Base-by-base conservation (phyloP, 2,888 invertebrate genomes). In the Diplolepis rosae region DNA sequence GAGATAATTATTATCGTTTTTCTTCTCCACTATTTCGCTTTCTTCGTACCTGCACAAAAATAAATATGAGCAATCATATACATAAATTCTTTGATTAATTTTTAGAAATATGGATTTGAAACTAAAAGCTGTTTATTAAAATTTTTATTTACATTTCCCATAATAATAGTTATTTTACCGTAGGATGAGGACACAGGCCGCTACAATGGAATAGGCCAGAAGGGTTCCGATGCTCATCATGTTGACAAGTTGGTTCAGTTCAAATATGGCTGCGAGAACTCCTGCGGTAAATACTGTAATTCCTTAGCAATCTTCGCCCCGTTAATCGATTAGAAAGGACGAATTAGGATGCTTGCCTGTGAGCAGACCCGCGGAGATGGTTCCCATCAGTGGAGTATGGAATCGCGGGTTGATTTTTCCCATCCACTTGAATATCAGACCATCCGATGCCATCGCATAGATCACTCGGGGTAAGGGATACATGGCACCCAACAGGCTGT, bases 191-290 rank as follows among this genome's bases (percentile, higher is more conserved):
- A 97, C 95, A 80, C 95, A 95, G 3, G 95, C 93, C 0, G 96
- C 95, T 1, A 98, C 97, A 87, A 97, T 95, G 0, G 96, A 95
- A 88, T 97, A 97, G 0, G 96, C 96, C 69, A 95, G 89, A 22
- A 96, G 89, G 0, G 96, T 96, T 5, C 95, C 96, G 82, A 98
- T 96, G 0, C 96, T 96, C 92, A 98, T 95, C 92, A 98, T 95
- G 84, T 95, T 95, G 24, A 97, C 95, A 66, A 98, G 90, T 80
- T 96, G 95, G 11, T 93, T 92, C 73, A 97, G 89, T 84, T 97
- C 94, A 84, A 98, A 95, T 66, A 96, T 88, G 79, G 96, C 94
- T 0, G 97, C 95, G 86, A 97, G 90, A 0, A 94, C 88, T 27
- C 95, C 95, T 93, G 85, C 11, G 89, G 45, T 45, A 45, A 45